Evolutionary conservation across 2,888 invertebrate genomes (phyloP), one percentile per base, ranked within the genome.

Genomic region (Masnerella sp.): DNA sequence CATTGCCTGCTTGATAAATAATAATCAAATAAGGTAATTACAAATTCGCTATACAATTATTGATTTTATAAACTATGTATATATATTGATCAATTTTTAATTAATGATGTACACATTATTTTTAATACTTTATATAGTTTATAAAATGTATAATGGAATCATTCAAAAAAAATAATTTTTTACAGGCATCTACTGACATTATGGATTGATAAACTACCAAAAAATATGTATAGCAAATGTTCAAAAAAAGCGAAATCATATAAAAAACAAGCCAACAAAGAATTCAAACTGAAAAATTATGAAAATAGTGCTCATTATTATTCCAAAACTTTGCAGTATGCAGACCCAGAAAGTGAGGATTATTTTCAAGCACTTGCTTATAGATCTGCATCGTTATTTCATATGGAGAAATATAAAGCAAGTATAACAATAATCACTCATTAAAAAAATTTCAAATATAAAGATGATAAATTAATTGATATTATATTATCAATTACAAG

Each of bases 361-460:
- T 91, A 91, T 77, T 88, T 91, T 0, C 82, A 92, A 45, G 93
- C 93, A 0, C 85, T 92, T 54, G 93, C 92, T 0, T 93, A 94
- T 79, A 89, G 94, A 83, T 93, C 94, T 8, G 93, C 93, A 12
- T 90, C 91, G 5, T 88, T 92, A 40, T 89, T 91, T 79, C 89
- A 90, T 77, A 82, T 92, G 82, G 89, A 90, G 62, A 88, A 89
- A 79, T 93, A 89, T 85, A 82, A 91, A 88, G 93, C 62, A 92
- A 85, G 20, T 43, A 47, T 28, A 59, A 25, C n/a, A n/a, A 49
- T 32, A 12, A 38, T 76, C 4, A 90, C 92, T 91, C 89, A 95
- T n/a, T n/a, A n/a, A n/a, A n/a, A n/a, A n/a, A n/a, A n/a, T n/a
- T n/a, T n/a, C n/a, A n/a, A n/a, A n/a, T n/a, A n/a, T n/a, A n/a